These are phyloP conservation scores for Antrozous pallidus DNA, from an alignment of 2,797 vertebrate species.

Conservation along the genomic window DNA sequence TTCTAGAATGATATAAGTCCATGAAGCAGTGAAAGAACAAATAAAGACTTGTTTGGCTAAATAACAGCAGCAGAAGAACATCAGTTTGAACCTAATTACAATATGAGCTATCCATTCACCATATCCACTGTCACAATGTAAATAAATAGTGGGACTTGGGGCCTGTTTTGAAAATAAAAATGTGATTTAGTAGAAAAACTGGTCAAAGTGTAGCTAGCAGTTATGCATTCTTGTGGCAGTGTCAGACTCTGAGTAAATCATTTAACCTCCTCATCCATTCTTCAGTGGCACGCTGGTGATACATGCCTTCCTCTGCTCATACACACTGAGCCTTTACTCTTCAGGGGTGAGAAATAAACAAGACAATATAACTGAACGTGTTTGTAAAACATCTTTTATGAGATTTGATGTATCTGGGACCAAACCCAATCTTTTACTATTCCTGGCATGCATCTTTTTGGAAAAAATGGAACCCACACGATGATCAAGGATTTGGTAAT, in stretches of 20 bases:
- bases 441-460: slow-evolving; percentile 23
- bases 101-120: neutral
- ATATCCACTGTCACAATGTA: neutral
- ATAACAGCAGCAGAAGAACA: neutral
- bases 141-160: neutral
- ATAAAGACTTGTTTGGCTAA: neutral
- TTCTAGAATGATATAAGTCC: neutral
- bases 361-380: neutral
- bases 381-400: slow-evolving; percentile 47
- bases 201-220: neutral
- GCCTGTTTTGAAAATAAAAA: neutral
- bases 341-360: slow-evolving; percentile 34
- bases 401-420: slow-evolving; percentile 52
- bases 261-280: neutral
- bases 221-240: neutral
- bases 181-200: neutral
- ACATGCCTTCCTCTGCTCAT: neutral
- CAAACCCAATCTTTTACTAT: slow-evolving; percentile 17
- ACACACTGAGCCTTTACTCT: neutral
- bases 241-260: no score
- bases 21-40: neutral
- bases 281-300: neutral
- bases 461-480: slow-evolving; percentile 23
- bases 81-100: neutral
- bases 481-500: neutral